Evolutionary conservation across 2,797 vertebrate genomes (phyloP), one percentile per base, ranked within the genome.

Genomic region (Ctenosaura bakeri): DNA sequence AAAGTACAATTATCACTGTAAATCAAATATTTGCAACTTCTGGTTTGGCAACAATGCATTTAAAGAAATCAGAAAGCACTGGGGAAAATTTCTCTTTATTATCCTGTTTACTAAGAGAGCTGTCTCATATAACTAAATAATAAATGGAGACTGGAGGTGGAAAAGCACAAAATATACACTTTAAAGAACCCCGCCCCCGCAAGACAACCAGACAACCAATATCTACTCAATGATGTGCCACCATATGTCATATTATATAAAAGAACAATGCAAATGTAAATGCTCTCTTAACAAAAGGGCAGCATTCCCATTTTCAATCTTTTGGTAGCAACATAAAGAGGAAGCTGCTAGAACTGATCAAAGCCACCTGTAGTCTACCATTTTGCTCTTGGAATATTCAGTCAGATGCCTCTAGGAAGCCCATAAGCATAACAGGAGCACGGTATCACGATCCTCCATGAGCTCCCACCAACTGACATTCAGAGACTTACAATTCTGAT

Each of bases 151-250:
- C 90, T 83, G 42, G 82, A 90, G 42, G 69, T 83, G 52, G 83
- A 87, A 74, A 59, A 87, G 92, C 88, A 95, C 42, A 86, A 95
- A 94, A 86, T 52, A 86, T 52, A 18, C 93, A 94, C 92, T 96
- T 95, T 97, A 95, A 97, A 97, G 94, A 92, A 95, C 94, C 93
- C 97, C 96, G 95, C 96, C 96, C 95, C 97, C 97, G 3, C 52
- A 8, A 8, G 42, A 98, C 97, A 96, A 96, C 4, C 42, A 95
- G 97, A 97, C 98, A 98, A 98, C 98, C 98, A 99, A 99, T 99
- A 98, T 96, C 97, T 98, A 98, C 96, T 98, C 98, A 98, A 98
- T 98, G 98, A 99, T 97, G 97, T 97, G 91, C 95, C 97, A 98
- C 98, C 98, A 12, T 52, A 52, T 52, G 52, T 52, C 52, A 52